Percentiles rank a stretch among this genome's conserved stretches.
These are phyloP conservation scores for Mesaphorura yosii DNA, from an alignment of 1,140 invertebrate genomes.

Conservation along the genomic window DNA sequence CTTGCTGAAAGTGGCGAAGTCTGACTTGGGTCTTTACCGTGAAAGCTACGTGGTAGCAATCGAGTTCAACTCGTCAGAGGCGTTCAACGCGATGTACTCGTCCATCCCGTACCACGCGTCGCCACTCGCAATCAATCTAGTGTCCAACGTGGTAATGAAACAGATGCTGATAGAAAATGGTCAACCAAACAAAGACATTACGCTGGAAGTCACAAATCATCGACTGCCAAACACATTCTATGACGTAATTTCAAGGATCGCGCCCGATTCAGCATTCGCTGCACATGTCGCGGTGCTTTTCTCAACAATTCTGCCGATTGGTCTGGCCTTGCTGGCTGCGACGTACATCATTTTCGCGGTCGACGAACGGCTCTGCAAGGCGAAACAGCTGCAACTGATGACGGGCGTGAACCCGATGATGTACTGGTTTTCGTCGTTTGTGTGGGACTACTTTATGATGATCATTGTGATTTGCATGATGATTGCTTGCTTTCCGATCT, in stretches of 20 bases:
- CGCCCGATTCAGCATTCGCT: slow-evolving; percentile 1
- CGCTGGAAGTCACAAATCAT: slow-evolving; percentile 49
- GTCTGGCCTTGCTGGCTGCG: slow-evolving; percentile 51
- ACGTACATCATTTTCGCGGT: slow-evolving; percentile 61
- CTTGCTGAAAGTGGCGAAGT: background rate
- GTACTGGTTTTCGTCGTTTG: slow-evolving; percentile 56
- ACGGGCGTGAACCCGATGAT: slow-evolving; percentile 58
- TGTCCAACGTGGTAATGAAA: slow-evolving; percentile 46
- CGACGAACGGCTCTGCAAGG: slow-evolving; percentile 43
- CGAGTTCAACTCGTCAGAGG: slow-evolving; percentile 1
- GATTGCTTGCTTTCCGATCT: slow-evolving; percentile 4
- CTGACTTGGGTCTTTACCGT: slow-evolving; percentile 12
- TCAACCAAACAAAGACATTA: slow-evolving; percentile 37
- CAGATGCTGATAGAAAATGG: too few species aligned
- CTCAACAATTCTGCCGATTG: slow-evolving; percentile 33
- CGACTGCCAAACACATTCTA: slow-evolving; percentile 53
- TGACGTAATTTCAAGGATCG: too few species aligned
- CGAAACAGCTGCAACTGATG: slow-evolving; percentile 60
- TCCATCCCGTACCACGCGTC: slow-evolving; percentile 52
- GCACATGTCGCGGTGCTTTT: slow-evolving; percentile 19
- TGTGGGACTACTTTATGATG: slow-evolving; percentile 59
- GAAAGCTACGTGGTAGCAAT: slow-evolving; percentile 16
- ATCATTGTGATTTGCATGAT: slow-evolving; percentile 41
- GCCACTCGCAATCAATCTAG: slow-evolving; percentile 45
- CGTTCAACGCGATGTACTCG: slow-evolving; percentile 37